Evolutionary conservation across 2,888 invertebrate species (phyloP), one percentile per base, ranked within the genome.

Genomic region (Encarsia formosa): DNA sequence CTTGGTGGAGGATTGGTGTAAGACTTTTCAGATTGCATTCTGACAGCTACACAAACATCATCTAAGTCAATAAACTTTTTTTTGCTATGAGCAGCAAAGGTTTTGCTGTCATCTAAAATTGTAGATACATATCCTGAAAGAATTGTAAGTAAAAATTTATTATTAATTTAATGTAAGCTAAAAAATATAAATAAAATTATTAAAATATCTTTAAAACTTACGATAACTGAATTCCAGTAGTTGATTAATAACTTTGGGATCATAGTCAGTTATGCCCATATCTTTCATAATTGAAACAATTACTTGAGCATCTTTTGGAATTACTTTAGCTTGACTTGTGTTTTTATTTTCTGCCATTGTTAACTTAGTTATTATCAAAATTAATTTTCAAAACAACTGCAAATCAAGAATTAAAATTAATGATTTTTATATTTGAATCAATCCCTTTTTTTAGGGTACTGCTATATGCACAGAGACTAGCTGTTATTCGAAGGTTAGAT

Each of bases 231-330:
- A 97, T 75, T 99, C 98, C 23, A 97, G 79, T 61, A 99, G 80
- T 72, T 96, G 96, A 71, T 95, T 92, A 45, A 98, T 85, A 5
- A 97, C 91, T 65, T 94, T 82, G 1, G 95, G 96, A 69, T 98
- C 98, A 68, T 92, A 96, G 52, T 96, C 94, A 5, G 83, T 81
- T 48, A 98, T 87, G 15, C 96, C 96, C 76, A 95, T 87, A 71
- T 98, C 98, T 75, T 92, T 92, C 78, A 98, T 84, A 61, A 98
- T 92, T 6, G 94, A 88, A 81, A 90, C 87, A 68, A 98, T 91
- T 39, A 96, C 93, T 76, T 92, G 91, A n/a, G 94, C 95, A 81
- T 98, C 97, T 77, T 93, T 92, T 0, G 97, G 96, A 58, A 91
- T 80, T 66, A 86, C 82, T 77, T 86, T 86, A 54, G 79, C 73